These are phyloP conservation scores for Bombycilla garrulus DNA, from an alignment of 2,113 vertebrate species.

Conservation along the genomic window DNA sequence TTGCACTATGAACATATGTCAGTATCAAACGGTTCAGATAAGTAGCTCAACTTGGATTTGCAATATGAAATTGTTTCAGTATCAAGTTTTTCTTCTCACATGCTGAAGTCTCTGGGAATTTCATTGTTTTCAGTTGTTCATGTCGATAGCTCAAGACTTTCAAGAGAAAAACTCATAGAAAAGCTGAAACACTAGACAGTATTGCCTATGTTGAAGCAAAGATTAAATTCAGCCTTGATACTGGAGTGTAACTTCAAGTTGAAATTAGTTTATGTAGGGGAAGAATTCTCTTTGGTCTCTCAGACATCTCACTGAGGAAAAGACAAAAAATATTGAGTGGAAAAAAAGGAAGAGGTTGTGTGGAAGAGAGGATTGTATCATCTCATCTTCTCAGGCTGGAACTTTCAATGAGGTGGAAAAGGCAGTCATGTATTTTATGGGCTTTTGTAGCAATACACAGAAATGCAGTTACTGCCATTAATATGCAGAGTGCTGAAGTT, in stretches of 20 bases:
- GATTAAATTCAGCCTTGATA: not conserved
- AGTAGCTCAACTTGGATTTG: not conserved
- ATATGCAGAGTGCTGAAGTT: not conserved
- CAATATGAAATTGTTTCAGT: not conserved
- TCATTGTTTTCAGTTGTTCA: not conserved
- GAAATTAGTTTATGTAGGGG: not conserved
- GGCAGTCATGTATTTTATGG: not conserved
- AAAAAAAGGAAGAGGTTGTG: not conserved
- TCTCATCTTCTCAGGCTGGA: not conserved
- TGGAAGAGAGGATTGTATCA: not conserved
- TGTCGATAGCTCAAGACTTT: not conserved
- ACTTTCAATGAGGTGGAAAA: not conserved
- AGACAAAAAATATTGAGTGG: not conserved
- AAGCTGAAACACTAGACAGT: not conserved
- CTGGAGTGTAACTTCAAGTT: not conserved
- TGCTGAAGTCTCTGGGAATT: not conserved
- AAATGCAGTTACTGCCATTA: conserved; percentile 8
- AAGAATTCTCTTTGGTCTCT: not conserved
- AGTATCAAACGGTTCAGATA: not conserved
- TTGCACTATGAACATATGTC: not conserved
- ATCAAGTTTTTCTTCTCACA: not conserved
- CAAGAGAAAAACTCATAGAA: not conserved
- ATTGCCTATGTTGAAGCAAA: not conserved
- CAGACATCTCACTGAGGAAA: not conserved
- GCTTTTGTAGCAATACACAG: conserved; percentile 1